Conservation (phyloP, 2,113 vertebrate species). For the Anser brachyrhynchus region DNA sequence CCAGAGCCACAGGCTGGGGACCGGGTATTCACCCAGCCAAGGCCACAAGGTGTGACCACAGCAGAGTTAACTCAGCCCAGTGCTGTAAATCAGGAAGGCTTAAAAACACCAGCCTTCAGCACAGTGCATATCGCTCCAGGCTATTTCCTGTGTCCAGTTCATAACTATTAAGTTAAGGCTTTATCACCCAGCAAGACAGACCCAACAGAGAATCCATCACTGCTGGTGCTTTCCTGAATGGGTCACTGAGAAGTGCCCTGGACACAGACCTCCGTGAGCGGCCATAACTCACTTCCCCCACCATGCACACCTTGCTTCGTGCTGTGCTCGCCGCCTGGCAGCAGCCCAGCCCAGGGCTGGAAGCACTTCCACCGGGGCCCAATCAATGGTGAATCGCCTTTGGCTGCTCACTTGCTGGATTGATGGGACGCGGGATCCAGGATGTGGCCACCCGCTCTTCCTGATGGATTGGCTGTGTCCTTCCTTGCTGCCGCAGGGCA, state of each 20-base stretch:
- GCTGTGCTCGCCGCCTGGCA: accelerated
- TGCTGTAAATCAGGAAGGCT: background rate
- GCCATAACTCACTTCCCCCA: accelerated
- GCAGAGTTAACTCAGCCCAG: accelerated
- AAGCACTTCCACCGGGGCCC: accelerated
- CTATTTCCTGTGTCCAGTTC: background rate
- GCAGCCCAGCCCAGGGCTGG: background rate
- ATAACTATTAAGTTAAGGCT: background rate
- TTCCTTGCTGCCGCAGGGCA: background rate
- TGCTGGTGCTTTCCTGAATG: background rate
- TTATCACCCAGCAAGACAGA: background rate
- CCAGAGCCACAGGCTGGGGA: background rate
- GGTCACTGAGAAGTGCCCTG: accelerated
- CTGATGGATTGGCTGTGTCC: accelerated
- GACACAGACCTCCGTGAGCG: accelerated
- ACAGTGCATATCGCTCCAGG: background rate
- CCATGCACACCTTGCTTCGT: accelerated
- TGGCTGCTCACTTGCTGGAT: background rate
- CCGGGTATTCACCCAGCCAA: background rate
- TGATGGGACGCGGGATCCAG: accelerated
- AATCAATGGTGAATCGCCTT: accelerated
- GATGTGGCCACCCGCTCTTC: background rate
- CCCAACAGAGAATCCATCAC: accelerated
- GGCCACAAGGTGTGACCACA: background rate
- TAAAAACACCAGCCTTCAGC: background rate